Conservation (phyloP, 2,797 vertebrate species). For the Thaleichthys pacificus region DNA sequence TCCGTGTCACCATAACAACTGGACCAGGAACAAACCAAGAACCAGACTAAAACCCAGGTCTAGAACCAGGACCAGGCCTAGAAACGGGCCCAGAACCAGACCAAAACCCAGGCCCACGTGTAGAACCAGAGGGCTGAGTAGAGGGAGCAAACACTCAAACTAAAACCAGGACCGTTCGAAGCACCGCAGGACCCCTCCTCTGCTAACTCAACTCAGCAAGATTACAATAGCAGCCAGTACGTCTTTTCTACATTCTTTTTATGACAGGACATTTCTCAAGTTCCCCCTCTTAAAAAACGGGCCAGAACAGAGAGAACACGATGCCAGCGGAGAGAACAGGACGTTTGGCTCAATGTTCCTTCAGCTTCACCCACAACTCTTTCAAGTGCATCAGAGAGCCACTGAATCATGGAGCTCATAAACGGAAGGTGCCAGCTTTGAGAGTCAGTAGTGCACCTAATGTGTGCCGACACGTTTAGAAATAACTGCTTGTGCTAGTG, state of each 20-base stretch:
- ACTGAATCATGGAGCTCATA: slow-evolving; percentile 37
- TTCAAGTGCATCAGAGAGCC: slow-evolving; percentile 44
- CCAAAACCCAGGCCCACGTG: too few relatives aligned
- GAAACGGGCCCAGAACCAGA: too few relatives aligned
- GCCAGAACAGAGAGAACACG: slow-evolving; percentile 22
- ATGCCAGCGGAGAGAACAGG: slow-evolving; percentile 7
- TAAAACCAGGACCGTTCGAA: background rate
- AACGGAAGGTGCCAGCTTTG: slow-evolving; percentile 27
- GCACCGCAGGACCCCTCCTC: slow-evolving; percentile 2
- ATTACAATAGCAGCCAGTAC: slow-evolving; percentile 18
- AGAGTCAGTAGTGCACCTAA: slow-evolving; percentile 5
- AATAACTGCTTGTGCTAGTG: slow-evolving; percentile 2
- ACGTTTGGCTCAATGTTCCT: slow-evolving; percentile 24
- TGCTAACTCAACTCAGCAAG: slow-evolving; percentile 1
- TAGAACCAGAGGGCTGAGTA: too few relatives aligned
- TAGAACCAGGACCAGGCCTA: too few relatives aligned
- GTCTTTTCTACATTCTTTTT: slow-evolving; percentile 23
- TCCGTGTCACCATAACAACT: too few relatives aligned
- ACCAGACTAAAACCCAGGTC: too few relatives aligned
- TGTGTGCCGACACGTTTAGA: slow-evolving; percentile 12
- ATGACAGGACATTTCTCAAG: slow-evolving; percentile 38
- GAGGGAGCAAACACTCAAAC: too few relatives aligned
- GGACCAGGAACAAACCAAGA: too few relatives aligned
- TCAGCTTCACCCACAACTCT: slow-evolving; percentile 17
- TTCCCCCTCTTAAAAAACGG: slow-evolving; percentile 23